Conservation (phyloP, 2,113 vertebrate species). For the Cynoglossus semilaevis region DNA sequence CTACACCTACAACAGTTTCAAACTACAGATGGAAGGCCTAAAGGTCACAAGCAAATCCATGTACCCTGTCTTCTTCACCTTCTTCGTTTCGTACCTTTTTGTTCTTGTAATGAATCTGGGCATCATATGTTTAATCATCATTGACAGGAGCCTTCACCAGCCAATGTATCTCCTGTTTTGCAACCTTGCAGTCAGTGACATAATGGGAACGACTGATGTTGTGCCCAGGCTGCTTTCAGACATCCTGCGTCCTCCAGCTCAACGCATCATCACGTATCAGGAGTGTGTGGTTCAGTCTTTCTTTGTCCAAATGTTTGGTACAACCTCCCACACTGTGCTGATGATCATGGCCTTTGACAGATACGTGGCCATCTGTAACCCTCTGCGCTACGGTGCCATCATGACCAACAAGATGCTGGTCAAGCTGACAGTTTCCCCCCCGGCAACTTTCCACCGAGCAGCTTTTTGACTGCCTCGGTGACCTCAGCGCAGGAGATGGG, state of each 20-base stretch:
- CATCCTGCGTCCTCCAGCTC: constrained; percentile 23
- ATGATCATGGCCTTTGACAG: constrained; percentile 72
- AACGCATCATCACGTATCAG: constrained; percentile 50
- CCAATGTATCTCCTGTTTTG: constrained; percentile 67
- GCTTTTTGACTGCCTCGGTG: too few species aligned
- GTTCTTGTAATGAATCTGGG: constrained; percentile 43
- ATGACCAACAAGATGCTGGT: constrained; percentile 58
- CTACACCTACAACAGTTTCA: constrained; percentile 23
- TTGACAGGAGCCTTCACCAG: constrained; percentile 47
- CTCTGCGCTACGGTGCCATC: constrained; percentile 52
- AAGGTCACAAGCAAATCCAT: constrained; percentile 24
- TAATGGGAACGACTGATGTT: constrained; percentile 42
- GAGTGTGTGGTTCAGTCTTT: constrained; percentile 63
- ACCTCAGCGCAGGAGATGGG: too few species aligned
- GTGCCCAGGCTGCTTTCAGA: constrained; percentile 50
- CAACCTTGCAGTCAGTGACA: constrained; percentile 55
- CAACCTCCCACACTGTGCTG: constrained; percentile 49
- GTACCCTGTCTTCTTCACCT: constrained; percentile 50
- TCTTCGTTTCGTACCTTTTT: constrained; percentile 52
- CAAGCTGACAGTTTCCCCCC: constrained; percentile 48
- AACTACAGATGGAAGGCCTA: constrained; percentile 60
- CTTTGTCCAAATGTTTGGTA: constrained; percentile 39
- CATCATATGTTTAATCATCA: constrained; percentile 33
- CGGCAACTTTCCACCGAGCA: too few species aligned
- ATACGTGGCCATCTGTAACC: constrained; percentile 69